Evolutionary conservation across 2,113 vertebrate species (phyloP), one percentile per base, ranked within the genome.

Genomic region (Grammomys dolichurus): DNA sequence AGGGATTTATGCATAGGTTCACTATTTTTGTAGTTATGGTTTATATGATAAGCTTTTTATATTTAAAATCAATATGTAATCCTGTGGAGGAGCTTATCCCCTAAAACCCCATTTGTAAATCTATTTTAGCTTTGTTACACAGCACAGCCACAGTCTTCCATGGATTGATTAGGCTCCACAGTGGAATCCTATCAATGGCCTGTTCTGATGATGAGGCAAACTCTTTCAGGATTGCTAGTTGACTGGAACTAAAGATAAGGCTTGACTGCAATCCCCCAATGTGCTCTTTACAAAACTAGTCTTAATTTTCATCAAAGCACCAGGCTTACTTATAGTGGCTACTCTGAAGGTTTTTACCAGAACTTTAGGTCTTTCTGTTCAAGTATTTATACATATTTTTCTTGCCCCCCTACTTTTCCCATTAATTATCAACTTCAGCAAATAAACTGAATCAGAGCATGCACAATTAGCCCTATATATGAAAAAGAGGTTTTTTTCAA

Each of bases 51-150:
- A 99, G 99, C 99, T 99, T 99, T 99, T 99, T 99, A 99, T 99
- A 99, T 99, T 99, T 99, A 99, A 99, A 99, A 99, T 99, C 99
- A 99, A 99, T 99, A 99, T 99, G 99, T 99, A 99, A 99, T 99
- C 99, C 99, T 99, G 99, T 99, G 99, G 99, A 99, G 99, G 99
- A 99, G 99, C 99, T 99, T 99, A 99, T 99, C 99, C 99, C 98
- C 98, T 99, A 99, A 99, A 98, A 98, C 98, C 99, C 99, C 99
- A 99, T 99, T 99, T 99, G 99, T 99, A 99, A 99, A 99, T 99
- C 99, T 99, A 99, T 99, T 99, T 99, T 99, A 99, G 99, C 99
- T 99, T 99, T 99, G 99, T 99, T 99, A 99, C 99, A 99, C 98
- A 98, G 99, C 98, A 96, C 99, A 99, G 99, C 99, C 98, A 98